These are phyloP conservation scores for Electrophaes corylata DNA, from an alignment of 2,888 invertebrate species.

Conservation along the genomic window DNA sequence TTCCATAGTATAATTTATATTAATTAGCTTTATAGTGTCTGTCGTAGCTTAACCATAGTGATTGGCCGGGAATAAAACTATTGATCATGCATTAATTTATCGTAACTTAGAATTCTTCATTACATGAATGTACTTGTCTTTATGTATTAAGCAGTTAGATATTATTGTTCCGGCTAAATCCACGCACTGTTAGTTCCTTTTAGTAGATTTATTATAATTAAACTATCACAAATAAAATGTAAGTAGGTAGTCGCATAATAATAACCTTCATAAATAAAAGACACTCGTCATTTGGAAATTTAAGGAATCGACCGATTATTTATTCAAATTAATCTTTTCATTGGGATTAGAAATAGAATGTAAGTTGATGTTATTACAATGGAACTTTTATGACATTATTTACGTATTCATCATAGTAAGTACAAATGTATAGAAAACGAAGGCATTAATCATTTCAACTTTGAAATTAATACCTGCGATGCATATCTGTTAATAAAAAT, in stretches of 20 bases:
- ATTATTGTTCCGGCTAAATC: conserved; percentile 66
- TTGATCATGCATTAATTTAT: conserved; percentile 10
- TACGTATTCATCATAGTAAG: background rate
- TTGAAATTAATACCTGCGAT: conserved; percentile 23
- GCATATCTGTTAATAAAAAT: conserved; percentile 77
- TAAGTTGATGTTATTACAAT: background rate
- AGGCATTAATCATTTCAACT: background rate
- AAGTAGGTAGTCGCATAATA: conserved; percentile 26
- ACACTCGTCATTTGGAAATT: background rate
- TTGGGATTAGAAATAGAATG: background rate
- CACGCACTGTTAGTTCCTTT: conserved; percentile 79
- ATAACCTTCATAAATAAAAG: background rate
- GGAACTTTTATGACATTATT: background rate
- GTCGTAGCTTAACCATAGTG: conserved; percentile 39
- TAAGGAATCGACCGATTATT: background rate
- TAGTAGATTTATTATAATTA: conserved; percentile 52
- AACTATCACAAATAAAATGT: conserved; percentile 27
- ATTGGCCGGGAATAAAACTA: conserved; percentile 44
- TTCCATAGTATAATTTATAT: conserved; percentile 67
- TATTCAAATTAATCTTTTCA: conserved; percentile 5
- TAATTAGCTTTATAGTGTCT: conserved; percentile 47
- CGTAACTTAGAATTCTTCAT: conserved; percentile 14
- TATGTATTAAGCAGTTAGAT: conserved; percentile 23
- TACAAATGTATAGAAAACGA: background rate
- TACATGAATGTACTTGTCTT: background rate